Percentiles rank a stretch among this genome's conserved stretches.
Conservation (phyloP, 2,888 invertebrate genomes). For the Caenorhabditis sinica region DNA sequence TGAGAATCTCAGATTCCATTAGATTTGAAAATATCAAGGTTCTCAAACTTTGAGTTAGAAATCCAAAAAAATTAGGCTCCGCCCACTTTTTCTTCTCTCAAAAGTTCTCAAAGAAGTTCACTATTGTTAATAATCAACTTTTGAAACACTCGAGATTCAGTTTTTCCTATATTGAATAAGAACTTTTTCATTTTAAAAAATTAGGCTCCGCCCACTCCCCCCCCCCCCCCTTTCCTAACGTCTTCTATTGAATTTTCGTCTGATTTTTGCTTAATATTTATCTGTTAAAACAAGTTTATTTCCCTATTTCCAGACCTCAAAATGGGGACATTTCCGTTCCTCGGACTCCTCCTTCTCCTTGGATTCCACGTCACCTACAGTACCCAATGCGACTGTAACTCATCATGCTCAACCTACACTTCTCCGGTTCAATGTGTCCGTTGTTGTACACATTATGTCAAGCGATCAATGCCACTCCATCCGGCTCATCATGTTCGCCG, state of each 20-base stretch:
- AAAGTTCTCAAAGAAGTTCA: too few relatives aligned
- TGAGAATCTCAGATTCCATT: too few relatives aligned
- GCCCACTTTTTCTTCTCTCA: too few relatives aligned
- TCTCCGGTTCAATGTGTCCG: constrained; percentile 73
- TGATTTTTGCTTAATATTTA: neutral
- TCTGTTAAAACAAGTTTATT: neutral
- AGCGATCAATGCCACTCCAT: constrained; percentile 64
- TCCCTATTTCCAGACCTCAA: constrained; percentile 1
- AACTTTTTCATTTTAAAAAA: too few relatives aligned
- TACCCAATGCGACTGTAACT: constrained; percentile 75
- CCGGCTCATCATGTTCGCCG: constrained; percentile 10
- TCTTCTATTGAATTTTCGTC: neutral
- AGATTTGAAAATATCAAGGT: too few relatives aligned
- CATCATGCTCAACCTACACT: constrained; percentile 72
- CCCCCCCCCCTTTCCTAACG: neutral
- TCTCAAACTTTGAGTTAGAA: neutral
- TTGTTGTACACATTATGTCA: constrained; percentile 79
- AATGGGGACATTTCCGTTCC: constrained; percentile 22
- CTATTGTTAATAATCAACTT: neutral
- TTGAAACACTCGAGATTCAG: neutral
- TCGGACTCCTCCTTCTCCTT: constrained; percentile 26
- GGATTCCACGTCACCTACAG: constrained; percentile 35
- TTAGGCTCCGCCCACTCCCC: too few relatives aligned
- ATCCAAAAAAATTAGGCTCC: too few relatives aligned
- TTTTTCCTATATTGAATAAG: too few relatives aligned